Evolutionary conservation across 1,140 invertebrate genomes (phyloP).

Genomic region (Drosophila burlai): DNA sequence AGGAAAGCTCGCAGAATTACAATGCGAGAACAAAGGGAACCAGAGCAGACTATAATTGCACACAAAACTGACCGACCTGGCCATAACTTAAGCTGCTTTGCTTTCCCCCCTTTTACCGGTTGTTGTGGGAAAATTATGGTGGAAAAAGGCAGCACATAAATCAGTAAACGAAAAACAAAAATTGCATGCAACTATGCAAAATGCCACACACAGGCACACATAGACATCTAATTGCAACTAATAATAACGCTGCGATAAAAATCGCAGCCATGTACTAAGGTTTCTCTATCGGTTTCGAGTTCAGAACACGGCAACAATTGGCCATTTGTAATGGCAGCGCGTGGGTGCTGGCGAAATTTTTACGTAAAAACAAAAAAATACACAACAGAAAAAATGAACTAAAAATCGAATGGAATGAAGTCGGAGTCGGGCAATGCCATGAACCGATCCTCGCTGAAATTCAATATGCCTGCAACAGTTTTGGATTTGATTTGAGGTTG

Average conservation of each 20-base stretch:
- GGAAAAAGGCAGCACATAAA: conserved; percentile 50
- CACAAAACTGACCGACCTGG: conserved; percentile 29
- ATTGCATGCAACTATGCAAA: conserved; percentile 75
- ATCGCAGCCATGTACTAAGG: conserved; percentile 46
- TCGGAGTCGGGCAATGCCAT: conserved; percentile 32
- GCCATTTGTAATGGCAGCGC: conserved; percentile 55
- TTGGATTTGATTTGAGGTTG: conserved; percentile 53
- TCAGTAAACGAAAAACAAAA: conserved; percentile 55
- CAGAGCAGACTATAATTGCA: conserved; percentile 48
- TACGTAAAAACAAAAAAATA: background rate
- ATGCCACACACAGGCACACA: conserved; percentile 64
- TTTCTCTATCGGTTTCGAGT: conserved; percentile 4
- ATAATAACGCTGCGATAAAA: conserved; percentile 78
- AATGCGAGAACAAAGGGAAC: conserved; percentile 52
- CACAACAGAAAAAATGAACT: background rate
- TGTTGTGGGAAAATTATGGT: conserved; percentile 47
- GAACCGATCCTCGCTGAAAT: conserved; percentile 62
- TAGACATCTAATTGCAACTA: conserved; percentile 81
- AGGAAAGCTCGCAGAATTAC: conserved; percentile 30
- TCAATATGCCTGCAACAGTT: conserved; percentile 62
- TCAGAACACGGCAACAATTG: conserved; percentile 61
- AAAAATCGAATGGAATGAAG: conserved; percentile 34
- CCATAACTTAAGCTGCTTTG: conserved; percentile 40
- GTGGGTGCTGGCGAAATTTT: conserved; percentile 40
- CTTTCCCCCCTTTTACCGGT: background rate